A percentile compares a stretch with the other conserved stretches of the same genome.
Evolutionary conservation across 2,113 vertebrate genomes (phyloP).

Genomic region (Cnemophilus loriae): DNA sequence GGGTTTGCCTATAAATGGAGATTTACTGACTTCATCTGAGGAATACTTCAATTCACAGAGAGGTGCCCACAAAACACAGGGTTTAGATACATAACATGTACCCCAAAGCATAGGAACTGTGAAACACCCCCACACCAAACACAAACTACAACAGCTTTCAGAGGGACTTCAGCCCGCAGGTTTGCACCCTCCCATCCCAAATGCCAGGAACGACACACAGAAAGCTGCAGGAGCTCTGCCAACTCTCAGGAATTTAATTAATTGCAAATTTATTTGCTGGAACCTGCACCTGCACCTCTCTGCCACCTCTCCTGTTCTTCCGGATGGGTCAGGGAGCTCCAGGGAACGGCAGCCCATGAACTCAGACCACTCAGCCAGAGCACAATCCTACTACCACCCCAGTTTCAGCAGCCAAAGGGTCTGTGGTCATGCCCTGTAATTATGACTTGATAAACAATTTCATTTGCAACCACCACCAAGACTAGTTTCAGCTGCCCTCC

Average conservation of each 20-base stretch:
- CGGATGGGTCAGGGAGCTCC: neutral
- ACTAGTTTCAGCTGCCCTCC: neutral
- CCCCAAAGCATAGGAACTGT: neutral
- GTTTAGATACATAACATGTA: neutral
- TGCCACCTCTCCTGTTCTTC: neutral
- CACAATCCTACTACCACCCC: neutral
- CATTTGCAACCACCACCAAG: neutral
- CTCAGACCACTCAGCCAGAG: neutral
- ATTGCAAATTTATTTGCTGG: neutral
- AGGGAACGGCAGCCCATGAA: neutral
- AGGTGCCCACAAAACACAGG: neutral
- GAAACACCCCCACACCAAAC: neutral
- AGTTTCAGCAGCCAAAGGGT: neutral
- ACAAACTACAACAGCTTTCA: neutral
- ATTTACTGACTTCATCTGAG: neutral
- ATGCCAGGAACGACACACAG: rapidly evolving
- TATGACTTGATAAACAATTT: neutral
- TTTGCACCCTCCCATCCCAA: neutral
- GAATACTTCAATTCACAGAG: neutral
- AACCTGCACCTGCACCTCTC: neutral
- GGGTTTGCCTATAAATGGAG: neutral
- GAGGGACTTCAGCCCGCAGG: neutral
- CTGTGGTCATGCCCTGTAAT: neutral
- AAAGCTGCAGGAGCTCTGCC: neutral
- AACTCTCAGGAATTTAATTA: neutral